phyloP scores from a whole-genome alignment of 2,113 vertebrate genomes.

The Quiscalus mexicanus region DNA sequence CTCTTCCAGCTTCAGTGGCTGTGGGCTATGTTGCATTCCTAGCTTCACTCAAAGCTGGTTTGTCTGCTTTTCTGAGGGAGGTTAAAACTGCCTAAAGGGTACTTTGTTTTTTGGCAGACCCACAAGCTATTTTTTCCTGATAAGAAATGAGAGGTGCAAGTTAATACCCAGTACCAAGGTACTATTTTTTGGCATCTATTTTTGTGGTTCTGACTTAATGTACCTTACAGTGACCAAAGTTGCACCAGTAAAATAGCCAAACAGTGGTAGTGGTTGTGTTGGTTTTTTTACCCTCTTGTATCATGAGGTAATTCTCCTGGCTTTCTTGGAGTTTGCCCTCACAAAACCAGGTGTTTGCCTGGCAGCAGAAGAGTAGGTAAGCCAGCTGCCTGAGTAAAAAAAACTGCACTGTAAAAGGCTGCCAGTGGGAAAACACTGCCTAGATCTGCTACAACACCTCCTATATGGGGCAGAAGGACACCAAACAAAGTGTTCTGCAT shows the following conservation, averaged over 20 bases:
- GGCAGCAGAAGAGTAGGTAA: not conserved
- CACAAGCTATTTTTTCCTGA: not conserved
- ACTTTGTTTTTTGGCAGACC: constrained; percentile 6
- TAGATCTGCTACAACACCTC: not conserved
- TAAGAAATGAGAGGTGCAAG: not conserved
- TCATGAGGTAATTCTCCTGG: not conserved
- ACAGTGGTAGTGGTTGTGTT: not conserved
- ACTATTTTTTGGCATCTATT: not conserved
- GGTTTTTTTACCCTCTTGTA: not conserved
- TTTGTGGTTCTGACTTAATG: not conserved
- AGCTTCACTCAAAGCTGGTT: not conserved
- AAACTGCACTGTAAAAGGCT: not conserved
- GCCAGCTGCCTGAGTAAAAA: not conserved
- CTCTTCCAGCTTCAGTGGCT: not conserved
- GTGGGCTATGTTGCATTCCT: not conserved
- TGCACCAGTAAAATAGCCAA: not conserved
- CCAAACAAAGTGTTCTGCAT: not conserved
- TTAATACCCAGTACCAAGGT: not conserved
- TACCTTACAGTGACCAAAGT: not conserved
- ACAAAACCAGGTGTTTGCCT: not conserved
- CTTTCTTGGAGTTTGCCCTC: not conserved
- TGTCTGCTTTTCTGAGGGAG: not conserved
- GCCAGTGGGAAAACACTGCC: not conserved
- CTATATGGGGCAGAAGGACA: not conserved
- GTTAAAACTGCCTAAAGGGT: not conserved